Evolutionary conservation across 1,140 invertebrate genomes (phyloP), one percentile per base, ranked within the genome.

Genomic region (Hypsibius dujardini): DNA sequence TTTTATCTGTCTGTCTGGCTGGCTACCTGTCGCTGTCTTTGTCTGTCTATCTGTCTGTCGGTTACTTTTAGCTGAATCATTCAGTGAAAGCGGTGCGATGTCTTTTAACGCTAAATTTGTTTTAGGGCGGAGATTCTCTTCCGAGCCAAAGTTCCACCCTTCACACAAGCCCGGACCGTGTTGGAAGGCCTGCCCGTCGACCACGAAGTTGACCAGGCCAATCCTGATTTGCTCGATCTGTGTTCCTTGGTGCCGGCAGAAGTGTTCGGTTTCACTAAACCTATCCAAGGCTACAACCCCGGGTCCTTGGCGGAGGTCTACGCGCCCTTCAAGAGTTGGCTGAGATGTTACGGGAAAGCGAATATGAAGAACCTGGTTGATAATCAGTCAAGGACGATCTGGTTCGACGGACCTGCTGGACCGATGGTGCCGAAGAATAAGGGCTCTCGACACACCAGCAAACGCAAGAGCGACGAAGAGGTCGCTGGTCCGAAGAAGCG

Each of bases 321-420:
- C 47, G 73, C 73, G 40, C 75, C 74, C 28, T 79, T 79, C 71
- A 72, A 71, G 50, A 73, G 73, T 46, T 80, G 79, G 79, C 73
- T 80, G 14, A 77, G 76, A 71, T 79, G 79, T 72, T 80, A 79
- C 73, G 74, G 78, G 60, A 74, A 79, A 47, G 72, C 75, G 46
- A 74, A 73, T 0, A 80, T 80, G 79, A 77, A 76, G n/a, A 79
- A 77, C 70, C 72, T 80, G 71, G 75, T 76, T 0, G 79, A 80
- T 72, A 73, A 75, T 69, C 77, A 79, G 72, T 74, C 74, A 47
- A 75, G 79, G 71, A 80, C 79, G 2, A 78, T 80, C 28, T 80
- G 78, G 78, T 80, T 76, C 70, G n/a, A 71, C 70, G 79, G 79
- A 15, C 70, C 75, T n/a, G 71, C 78, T 12, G 78, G 78, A 0